phyloP scores from a whole-genome alignment of 2,888 invertebrate species.

The Brachyptera risi region DNA sequence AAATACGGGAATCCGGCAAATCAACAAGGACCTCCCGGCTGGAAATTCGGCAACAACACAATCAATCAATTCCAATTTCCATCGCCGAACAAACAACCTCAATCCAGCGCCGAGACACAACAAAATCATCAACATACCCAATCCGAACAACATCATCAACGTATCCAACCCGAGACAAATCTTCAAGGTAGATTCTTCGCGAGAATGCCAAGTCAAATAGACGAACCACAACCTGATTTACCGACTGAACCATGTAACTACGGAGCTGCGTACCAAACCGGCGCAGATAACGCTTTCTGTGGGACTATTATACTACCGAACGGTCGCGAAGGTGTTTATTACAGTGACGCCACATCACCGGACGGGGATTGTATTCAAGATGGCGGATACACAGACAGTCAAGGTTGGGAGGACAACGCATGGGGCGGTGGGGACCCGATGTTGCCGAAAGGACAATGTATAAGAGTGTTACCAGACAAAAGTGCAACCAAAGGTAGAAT shows the following conservation, averaged over 20 bases:
- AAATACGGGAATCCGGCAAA: conserved; percentile 9
- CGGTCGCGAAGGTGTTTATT: conserved; percentile 25
- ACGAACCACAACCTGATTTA: not conserved
- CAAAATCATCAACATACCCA: not conserved
- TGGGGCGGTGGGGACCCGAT: not conserved
- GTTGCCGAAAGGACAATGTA: conserved; percentile 7
- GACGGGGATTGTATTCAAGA: too few species aligned
- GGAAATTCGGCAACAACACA: conserved; percentile 7
- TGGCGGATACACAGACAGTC: too few species aligned
- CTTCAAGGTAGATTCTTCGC: conserved; percentile 8
- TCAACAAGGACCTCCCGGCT: conserved; percentile 7
- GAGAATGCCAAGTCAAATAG: conserved; percentile 11
- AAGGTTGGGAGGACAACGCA: not conserved
- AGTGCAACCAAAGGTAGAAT: not conserved
- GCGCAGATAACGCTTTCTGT: conserved; percentile 13
- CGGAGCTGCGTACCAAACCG: not conserved
- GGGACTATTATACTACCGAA: conserved; percentile 28
- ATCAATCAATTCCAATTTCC: not conserved
- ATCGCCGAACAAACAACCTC: not conserved
- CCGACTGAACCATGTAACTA: not conserved
- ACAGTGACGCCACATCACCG: conserved; percentile 14
- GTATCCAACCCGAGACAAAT: not conserved
- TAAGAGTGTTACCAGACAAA: not conserved
- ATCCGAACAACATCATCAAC: not conserved
- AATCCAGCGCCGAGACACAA: not conserved